A percentile compares a stretch with the other conserved stretches of the same genome.
Conservation (phyloP, 2,797 vertebrate genomes). For the Ceyx erithaca region DNA sequence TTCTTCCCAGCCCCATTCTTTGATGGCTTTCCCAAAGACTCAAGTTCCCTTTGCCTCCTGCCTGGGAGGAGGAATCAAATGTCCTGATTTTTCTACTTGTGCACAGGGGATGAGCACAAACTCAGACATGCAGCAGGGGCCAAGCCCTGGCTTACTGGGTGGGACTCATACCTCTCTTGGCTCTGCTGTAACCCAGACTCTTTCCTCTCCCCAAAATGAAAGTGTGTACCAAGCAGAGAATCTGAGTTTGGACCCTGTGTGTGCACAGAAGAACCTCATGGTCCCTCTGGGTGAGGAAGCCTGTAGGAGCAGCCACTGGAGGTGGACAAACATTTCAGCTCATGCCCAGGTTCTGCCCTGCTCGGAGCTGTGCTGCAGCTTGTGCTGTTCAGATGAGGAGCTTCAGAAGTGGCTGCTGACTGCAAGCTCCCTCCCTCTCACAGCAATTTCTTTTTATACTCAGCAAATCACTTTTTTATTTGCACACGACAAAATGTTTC, state of each 20-base stretch:
- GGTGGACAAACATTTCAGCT: rapidly evolving
- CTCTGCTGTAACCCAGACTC: neutral
- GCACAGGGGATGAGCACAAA: neutral
- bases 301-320: neutral
- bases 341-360: neutral
- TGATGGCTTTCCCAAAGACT: neutral
- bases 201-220: neutral
- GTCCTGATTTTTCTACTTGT: neutral
- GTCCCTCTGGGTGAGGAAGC: neutral
- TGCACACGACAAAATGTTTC: neutral
- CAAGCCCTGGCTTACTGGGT: neutral
- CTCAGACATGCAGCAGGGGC: neutral
- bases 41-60: neutral
- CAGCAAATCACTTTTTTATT: neutral
- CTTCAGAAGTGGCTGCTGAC: neutral
- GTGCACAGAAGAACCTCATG: neutral
- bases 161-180: neutral
- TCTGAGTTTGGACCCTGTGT: neutral
- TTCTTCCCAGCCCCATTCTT: neutral
- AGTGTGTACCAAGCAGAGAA: neutral
- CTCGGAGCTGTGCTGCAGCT: neutral
- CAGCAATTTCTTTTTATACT: neutral
- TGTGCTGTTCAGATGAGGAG: rapidly evolving
- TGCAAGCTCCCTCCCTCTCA: neutral
- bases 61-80: neutral